phyloP scores from a whole-genome alignment of 2,888 invertebrate genomes.

The Eudasyphora cyanicolor region DNA sequence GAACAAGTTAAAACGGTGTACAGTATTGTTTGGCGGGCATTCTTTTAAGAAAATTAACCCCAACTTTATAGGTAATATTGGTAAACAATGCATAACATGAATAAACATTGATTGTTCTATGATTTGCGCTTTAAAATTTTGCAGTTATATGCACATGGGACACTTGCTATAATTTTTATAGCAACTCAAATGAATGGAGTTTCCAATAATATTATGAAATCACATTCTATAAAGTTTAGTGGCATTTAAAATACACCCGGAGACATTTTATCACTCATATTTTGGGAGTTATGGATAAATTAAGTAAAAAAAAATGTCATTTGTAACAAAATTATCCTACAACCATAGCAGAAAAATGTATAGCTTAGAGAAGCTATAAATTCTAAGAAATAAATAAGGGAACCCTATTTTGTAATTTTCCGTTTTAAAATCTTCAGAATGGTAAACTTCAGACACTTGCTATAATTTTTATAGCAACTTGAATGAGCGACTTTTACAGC shows the following conservation, averaged over 20 bases:
- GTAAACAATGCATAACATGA: background rate
- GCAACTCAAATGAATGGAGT: background rate
- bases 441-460: background rate
- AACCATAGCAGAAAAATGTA: background rate
- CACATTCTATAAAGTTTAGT: no score
- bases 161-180: slow-evolving; percentile 22
- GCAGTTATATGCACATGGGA: background rate
- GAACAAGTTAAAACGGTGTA: background rate
- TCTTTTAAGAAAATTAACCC: background rate
- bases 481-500: background rate
- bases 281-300: no score
- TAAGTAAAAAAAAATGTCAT: no score
- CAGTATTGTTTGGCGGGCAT: background rate
- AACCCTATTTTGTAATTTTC: background rate
- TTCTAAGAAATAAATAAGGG: background rate
- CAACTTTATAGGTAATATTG: background rate
- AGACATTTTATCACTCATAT: no score
- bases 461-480: slow-evolving; percentile 13
- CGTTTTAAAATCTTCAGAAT: background rate
- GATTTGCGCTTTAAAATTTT: background rate
- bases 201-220: no score
- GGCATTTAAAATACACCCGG: no score
- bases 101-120: background rate
- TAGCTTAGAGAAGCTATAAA: no score
- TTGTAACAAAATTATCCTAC: no score